Conservation (phyloP, 2,113 vertebrate species). For the Sialia sialis region DNA sequence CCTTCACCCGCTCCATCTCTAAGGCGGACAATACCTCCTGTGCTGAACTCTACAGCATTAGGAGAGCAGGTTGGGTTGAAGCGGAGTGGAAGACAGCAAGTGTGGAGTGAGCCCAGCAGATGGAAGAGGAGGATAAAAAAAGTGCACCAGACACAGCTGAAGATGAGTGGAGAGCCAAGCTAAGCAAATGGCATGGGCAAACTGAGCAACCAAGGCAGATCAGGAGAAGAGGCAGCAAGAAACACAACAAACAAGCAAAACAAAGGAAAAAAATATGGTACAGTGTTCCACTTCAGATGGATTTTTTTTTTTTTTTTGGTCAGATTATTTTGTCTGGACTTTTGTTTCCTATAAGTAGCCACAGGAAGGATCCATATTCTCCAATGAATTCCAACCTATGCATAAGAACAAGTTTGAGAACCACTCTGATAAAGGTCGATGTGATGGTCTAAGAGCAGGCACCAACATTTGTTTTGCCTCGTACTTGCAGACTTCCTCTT, state of each 20-base stretch:
- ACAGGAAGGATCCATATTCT: slow-evolving; percentile 14
- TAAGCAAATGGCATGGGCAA: not conserved
- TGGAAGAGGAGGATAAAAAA: not conserved
- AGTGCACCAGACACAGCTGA: not conserved
- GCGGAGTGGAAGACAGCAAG: not conserved
- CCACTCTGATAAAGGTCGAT: slow-evolving; percentile 53
- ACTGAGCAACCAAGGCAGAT: slow-evolving; percentile 7
- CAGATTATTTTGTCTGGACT: not conserved
- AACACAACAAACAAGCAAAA: slow-evolving; percentile 8
- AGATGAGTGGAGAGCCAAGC: not conserved
- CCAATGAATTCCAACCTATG: slow-evolving; percentile 17
- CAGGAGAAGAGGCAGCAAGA: slow-evolving; percentile 6
- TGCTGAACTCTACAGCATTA: not conserved
- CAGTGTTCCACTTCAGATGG: not conserved
- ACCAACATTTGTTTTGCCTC: slow-evolving; percentile 18
- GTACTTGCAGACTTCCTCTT: slow-evolving; percentile 44
- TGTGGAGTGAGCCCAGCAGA: not conserved
- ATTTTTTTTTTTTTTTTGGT: not conserved
- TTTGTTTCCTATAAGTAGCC: slow-evolving; percentile 12
- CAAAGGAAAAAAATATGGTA: not conserved
- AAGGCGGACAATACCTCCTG: not conserved
- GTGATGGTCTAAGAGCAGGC: slow-evolving; percentile 15
- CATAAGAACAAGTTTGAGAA: slow-evolving; percentile 55
- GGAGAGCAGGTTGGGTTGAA: not conserved
- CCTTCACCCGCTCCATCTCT: not conserved